Base-by-base conservation (phyloP, 2,888 invertebrate genomes). In the Autographa pulchrina region DNA sequence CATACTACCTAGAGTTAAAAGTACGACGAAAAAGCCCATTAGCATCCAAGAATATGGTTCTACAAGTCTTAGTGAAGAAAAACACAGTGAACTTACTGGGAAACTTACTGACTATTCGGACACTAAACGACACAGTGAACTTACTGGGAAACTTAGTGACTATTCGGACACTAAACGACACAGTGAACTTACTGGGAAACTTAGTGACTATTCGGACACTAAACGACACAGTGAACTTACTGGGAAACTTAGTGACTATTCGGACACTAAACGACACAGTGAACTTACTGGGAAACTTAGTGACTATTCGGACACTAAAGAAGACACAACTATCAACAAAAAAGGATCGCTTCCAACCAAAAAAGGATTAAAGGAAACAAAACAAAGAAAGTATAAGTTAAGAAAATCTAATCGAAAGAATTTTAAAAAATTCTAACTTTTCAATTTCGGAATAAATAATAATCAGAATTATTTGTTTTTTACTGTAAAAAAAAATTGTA, bases 1-100 rank as follows among this genome's bases (percentile, higher is more conserved):
- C 8, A 59, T 69, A 59, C 4, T 68, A 11, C 35, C 43, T n/a
- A 65, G 11, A 7, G 41, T 9, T 32, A 59, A 58, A 14, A 1
- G 13, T 8, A 56, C 25, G 5, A 20, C 54, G 9, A 56, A 13
- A 56, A 20, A 56, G 20, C 54, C 54, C 4, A 25, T 13, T 56
- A 56, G 25, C 25, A 13, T 20, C 20, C 25, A 41, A 13, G 6
- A 16, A n/a, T 65, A 41, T 31, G 32, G 58, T 11, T 25, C 25
- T 74, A 73, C 69, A 70, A 72, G 25, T 25, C 25, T 25, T 25
- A 25, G 16, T 8, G 64, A 56, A 8, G 14, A 54, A 20, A 25
- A 38, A 38, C 38, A 25, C 20, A 11, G 25, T 25, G 11, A 20
- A 25, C n/a, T 5, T 56, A 2, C 2, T 56, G 11, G 20, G 25